Conservation (phyloP, 2,113 vertebrate species). For the Synodontis membranacea region DNA sequence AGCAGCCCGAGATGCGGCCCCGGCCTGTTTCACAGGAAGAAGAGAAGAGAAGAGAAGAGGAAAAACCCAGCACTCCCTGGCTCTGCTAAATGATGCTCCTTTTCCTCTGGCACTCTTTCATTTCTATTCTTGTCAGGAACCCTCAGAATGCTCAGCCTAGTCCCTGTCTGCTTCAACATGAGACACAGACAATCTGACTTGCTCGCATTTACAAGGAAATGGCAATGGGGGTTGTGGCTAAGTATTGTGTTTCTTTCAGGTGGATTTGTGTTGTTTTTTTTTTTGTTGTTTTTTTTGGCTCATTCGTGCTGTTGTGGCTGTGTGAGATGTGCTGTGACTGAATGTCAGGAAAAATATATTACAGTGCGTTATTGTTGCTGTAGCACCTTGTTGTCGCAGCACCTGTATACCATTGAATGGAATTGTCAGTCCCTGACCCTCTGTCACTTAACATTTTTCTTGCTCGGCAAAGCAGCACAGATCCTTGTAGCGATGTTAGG, state of each 20-base stretch:
- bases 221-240: neutral
- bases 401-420: constrained; percentile 52
- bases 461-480: constrained; percentile 51
- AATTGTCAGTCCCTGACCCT: constrained; percentile 54
- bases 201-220: constrained; percentile 17
- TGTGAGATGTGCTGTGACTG: constrained; percentile 45
- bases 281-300: too few relatives aligned
- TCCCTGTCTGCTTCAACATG: constrained; percentile 45
- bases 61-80: constrained; percentile 62
- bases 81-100: constrained; percentile 73
- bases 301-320: constrained; percentile 11
- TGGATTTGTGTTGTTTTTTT: constrained; percentile 33
- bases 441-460: constrained; percentile 51
- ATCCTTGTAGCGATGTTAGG: constrained; percentile 40
- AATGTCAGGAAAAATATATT: constrained; percentile 60
- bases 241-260: constrained; percentile 22
- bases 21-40: constrained; percentile 68
- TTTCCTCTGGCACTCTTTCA: constrained; percentile 69
- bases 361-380: constrained; percentile 47
- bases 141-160: constrained; percentile 51
- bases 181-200: constrained; percentile 45
- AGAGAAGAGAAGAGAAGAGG: constrained; percentile 66
- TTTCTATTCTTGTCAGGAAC: constrained; percentile 72
- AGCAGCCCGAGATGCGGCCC: constrained; percentile 69
- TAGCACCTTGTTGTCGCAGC: constrained; percentile 48